phyloP scores from a whole-genome alignment of 2,797 vertebrate species.

The Karalla daura region DNA sequence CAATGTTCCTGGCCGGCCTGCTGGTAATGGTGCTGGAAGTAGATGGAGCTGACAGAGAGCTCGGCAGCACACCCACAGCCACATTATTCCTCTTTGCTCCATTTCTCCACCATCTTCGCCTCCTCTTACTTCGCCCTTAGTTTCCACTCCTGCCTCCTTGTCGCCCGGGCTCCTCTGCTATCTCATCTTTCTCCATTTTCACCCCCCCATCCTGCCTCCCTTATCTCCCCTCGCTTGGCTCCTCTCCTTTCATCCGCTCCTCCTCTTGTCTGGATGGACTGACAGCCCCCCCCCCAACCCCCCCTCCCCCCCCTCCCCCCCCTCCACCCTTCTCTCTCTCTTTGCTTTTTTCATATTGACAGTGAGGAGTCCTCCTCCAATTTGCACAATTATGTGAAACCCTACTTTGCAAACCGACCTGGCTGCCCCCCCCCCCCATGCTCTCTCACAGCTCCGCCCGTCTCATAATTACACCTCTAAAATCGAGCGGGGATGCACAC shows the following conservation, averaged over 20 bases:
- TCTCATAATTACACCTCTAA: slow-evolving; percentile 40
- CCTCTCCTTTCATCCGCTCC: slow-evolving; percentile 24
- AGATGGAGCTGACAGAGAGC: slow-evolving; percentile 32
- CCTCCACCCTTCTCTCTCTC: not conserved
- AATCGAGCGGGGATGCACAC: slow-evolving; percentile 10
- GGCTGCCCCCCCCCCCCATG: not conserved
- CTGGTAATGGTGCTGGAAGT: slow-evolving; percentile 39
- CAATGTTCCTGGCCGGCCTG: slow-evolving; percentile 43
- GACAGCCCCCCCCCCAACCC: slow-evolving; percentile 4
- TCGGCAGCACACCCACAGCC: slow-evolving; percentile 36
- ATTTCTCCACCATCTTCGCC: slow-evolving; percentile 32
- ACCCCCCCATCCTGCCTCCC: slow-evolving; percentile 25
- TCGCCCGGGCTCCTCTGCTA: slow-evolving; percentile 6
- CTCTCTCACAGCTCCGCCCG: slow-evolving; percentile 1
- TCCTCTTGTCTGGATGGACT: slow-evolving; percentile 20
- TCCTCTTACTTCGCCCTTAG: slow-evolving; percentile 28
- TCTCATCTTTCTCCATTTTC: slow-evolving; percentile 54
- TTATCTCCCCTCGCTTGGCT: slow-evolving; percentile 49
- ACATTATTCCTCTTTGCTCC: not conserved
- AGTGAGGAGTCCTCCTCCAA: not conserved
- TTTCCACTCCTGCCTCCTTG: slow-evolving; percentile 18
- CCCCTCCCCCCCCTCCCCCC: not conserved
- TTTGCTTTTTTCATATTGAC: slow-evolving; percentile 30
- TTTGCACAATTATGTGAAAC: slow-evolving; percentile 41
- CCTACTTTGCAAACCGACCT: slow-evolving; percentile 24